Base-by-base conservation (phyloP, 2,888 invertebrate genomes). In the Eustalomyia histrio region DNA sequence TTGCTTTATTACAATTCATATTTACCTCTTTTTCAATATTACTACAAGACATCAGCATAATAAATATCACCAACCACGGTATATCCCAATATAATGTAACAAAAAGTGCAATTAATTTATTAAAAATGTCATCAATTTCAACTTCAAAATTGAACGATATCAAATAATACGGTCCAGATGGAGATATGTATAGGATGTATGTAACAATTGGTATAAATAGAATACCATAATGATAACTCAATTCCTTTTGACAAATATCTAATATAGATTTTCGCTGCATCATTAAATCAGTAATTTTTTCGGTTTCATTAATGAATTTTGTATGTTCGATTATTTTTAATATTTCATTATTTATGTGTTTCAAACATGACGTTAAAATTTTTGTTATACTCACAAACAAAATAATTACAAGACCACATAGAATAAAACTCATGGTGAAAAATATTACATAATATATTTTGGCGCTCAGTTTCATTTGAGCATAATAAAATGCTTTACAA, bases 81-180 rank as follows among this genome's bases (percentile, higher is more conserved):
- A 83, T 14, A 35, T 80, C 80, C 85, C 85, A 87, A 0, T 84
- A 9, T 1, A 84, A 3, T 4, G 81, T 18, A 8, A 24, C 29
- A 16, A 50, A 1, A 6, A n/a, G 35, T 4, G 50, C 10, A 9
- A 21, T 12, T 4, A 73, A 6, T 10, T 33, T 7, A 9, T 63
- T 8, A 0, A 71, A 0, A 2, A n/a, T 0, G 0, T 0, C 4
- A 6, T 68, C 78, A 5, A 60, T 17, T 3, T n/a, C 29, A 6
- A 16, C 12, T 33, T 84, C 65, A 16, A 85, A 83, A 35, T 85
- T 74, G 0, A 83, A 82, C 6, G 84, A 79, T 35, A 87, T 43
- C n/a, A 88, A 3, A 50, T 73, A 87, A 57, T 87, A 87, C 0
- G 85, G 85, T 16, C 85, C 84, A 1, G 72, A 75, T 1, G 87